Base-by-base conservation (phyloP, 2,888 invertebrate genomes). In the Rhamphomyia laevipes region DNA sequence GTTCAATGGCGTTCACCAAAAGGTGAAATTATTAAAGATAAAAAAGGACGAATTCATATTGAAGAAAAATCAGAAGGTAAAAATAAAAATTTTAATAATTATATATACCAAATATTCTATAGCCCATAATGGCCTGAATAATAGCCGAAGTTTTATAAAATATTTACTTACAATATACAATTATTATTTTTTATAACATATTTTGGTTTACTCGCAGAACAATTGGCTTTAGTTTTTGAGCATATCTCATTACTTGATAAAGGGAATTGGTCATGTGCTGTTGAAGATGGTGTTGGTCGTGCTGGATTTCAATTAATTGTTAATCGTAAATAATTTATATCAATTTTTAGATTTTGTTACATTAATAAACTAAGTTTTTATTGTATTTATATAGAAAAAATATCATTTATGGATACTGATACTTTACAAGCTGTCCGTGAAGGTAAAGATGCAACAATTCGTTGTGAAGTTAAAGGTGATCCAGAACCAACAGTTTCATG, bases 381-480 rank as follows among this genome's bases (percentile, higher is more conserved):
- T 35, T 41, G 46, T 51, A 46, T 51, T 49, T 45, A 65, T 65
- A 38, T 64, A 79, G 79, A 73, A 54, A 74, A 75, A 53, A 72
- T 78, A 49, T 71, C 70, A 43, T 79, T 78, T 61, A 69, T 73
- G 58, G 76, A 77, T 58, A 75, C 77, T 45, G 69, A 72, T 33
- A 63, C 66, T 15, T 65, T 72, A 6, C 73, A 77, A 58, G 71
- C 66, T 46, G 77, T 73, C 1, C 65, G 65, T 45, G 78, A 78
- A 61, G 71, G 73, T 40, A 62, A 66, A 40, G 70, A 74, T 55
- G 72, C 72, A 9, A 69, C 71, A 37, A 68, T 72, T 45, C 58
- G 64, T 45, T 72, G 72, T 53, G 66, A 67, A 53, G 72, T 69
- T 43, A 68, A 64, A 53, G 74, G 74, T 17, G 74, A 75, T 57